These are phyloP conservation scores for Watsonalla cultraria DNA, from an alignment of 2,888 invertebrate species.

Conservation along the genomic window DNA sequence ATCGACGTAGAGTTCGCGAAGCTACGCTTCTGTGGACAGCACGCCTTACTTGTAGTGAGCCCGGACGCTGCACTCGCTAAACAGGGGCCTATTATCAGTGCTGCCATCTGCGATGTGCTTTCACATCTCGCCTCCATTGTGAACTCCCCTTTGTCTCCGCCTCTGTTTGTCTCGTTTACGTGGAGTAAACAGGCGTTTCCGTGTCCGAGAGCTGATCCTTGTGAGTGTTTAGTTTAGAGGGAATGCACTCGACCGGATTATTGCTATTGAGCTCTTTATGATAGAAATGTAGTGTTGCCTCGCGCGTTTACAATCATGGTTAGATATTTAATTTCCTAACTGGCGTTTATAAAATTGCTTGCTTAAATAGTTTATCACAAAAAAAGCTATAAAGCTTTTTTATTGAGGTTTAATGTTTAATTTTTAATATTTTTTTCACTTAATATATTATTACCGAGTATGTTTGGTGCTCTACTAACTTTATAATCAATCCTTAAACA, in stretches of 20 bases:
- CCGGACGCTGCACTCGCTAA: constrained; percentile 52
- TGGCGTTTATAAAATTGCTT: too few relatives aligned
- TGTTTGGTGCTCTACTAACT: too few relatives aligned
- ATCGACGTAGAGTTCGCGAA: too few relatives aligned
- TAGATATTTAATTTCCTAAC: too few relatives aligned
- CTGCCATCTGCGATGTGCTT: constrained; percentile 50
- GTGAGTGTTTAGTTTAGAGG: constrained; percentile 10
- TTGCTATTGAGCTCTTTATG: constrained; percentile 9
- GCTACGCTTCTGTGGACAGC: too few relatives aligned
- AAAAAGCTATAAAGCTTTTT: too few relatives aligned
- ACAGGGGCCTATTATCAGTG: constrained; percentile 50
- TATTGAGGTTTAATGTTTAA: too few relatives aligned
- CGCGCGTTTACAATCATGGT: too few relatives aligned
- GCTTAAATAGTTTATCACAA: too few relatives aligned
- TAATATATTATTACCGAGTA: too few relatives aligned
- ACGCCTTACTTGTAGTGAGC: constrained; percentile 7
- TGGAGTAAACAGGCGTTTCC: constrained; percentile 35
- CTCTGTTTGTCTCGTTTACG: constrained; percentile 21
- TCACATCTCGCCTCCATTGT: constrained; percentile 43
- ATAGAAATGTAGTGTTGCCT: background rate
- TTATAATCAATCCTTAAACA: too few relatives aligned
- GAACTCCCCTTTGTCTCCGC: constrained; percentile 28
- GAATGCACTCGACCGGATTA: constrained; percentile 18
- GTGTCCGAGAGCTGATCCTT: constrained; percentile 28
- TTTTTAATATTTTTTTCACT: too few relatives aligned